These are phyloP conservation scores for Parazoanthus swiftii DNA, from an alignment of 92 coral and sea anemone species.

Conservation along the genomic window DNA sequence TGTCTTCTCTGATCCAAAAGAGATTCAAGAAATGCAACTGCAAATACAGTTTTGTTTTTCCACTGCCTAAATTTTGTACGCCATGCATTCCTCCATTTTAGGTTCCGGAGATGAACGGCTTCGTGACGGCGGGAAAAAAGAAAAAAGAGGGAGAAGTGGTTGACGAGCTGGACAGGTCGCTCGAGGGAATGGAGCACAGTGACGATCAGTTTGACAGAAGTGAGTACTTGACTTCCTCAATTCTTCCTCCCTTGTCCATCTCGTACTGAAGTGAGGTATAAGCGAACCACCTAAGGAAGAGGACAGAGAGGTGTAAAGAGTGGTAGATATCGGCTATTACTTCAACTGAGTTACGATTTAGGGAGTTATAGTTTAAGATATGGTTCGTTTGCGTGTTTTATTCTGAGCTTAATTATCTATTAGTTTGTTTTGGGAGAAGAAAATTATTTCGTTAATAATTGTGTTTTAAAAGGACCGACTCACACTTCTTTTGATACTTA, in stretches of 20 bases:
- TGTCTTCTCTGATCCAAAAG: too few relatives aligned
- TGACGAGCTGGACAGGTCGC: slow-evolving; percentile 83
- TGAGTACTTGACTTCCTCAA: background rate
- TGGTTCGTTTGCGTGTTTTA: background rate
- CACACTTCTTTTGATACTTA: too few relatives aligned
- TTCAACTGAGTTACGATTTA: background rate
- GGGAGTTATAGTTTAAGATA: background rate
- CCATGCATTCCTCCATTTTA: slow-evolving; percentile 4
- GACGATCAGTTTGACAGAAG: slow-evolving; percentile 77
- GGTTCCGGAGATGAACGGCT: slow-evolving; percentile 89
- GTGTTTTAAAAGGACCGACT: too few relatives aligned
- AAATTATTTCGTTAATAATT: too few relatives aligned
- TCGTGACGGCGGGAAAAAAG: slow-evolving; percentile 64
- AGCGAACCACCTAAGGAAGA: too few relatives aligned
- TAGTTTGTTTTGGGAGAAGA: too few relatives aligned
- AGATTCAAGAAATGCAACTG: too few relatives aligned
- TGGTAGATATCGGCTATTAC: background rate
- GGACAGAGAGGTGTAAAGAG: background rate
- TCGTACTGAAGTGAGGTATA: too few relatives aligned
- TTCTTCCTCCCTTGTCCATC: too few relatives aligned
- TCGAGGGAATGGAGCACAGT: slow-evolving; percentile 84
- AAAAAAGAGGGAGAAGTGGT: slow-evolving; percentile 69
- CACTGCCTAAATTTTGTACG: too few relatives aligned
- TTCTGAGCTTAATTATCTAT: too few relatives aligned
- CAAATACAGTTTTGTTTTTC: too few relatives aligned